Evolutionary conservation across 2,113 vertebrate genomes (phyloP).

Genomic region (Platysternon megacephalum): DNA sequence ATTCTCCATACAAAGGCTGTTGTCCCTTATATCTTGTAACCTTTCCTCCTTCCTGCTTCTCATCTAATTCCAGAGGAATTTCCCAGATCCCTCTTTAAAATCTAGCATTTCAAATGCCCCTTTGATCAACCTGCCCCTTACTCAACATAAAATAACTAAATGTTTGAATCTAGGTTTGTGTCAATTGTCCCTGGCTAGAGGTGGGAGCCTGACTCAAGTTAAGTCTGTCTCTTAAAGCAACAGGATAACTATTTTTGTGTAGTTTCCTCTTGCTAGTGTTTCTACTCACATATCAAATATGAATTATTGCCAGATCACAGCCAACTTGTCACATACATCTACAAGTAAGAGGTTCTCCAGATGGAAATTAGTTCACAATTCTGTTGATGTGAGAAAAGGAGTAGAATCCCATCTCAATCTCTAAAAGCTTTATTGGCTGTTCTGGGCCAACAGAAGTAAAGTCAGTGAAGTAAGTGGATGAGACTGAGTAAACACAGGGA

Average conservation of each 20-base stretch:
- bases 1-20: background rate
- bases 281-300: too few species aligned
- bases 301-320: too few species aligned
- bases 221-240: background rate
- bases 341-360: background rate
- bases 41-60: background rate
- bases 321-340: background rate
- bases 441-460: background rate
- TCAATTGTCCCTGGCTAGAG: rapidly evolving
- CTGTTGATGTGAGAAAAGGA: background rate
- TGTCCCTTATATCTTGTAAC: background rate
- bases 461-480: background rate
- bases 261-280: background rate
- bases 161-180: background rate
- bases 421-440: background rate
- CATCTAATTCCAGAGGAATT: background rate
- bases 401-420: background rate
- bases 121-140: background rate
- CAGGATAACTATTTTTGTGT: background rate
- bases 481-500: background rate
- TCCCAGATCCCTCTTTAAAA: background rate
- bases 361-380: background rate
- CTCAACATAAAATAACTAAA: rapidly evolving
- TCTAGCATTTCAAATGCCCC: background rate
- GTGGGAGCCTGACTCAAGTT: background rate